Conservation (phyloP, 23 tunicate species). For the Styela plicata region DNA sequence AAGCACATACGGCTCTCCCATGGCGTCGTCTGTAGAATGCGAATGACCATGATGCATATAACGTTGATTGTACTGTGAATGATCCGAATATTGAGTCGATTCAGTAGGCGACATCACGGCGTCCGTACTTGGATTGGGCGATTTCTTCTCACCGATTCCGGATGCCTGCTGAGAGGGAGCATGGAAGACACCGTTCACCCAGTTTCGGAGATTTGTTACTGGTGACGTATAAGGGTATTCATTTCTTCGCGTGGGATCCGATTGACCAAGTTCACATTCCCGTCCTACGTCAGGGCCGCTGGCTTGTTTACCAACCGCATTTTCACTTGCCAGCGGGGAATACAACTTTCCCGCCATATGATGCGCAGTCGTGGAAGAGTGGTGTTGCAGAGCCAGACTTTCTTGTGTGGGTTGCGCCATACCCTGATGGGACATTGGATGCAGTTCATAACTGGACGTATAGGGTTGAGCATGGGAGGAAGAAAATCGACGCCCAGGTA, state of each 20-base stretch:
- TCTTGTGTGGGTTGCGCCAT: conserved; percentile 14
- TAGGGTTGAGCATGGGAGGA: conserved; percentile 13
- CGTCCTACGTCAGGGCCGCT: background rate
- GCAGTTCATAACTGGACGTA: conserved; percentile 9
- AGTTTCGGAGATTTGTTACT: conserved; percentile 24
- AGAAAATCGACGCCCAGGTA: background rate
- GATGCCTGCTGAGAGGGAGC: background rate
- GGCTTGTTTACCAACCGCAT: background rate
- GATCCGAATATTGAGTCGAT: background rate
- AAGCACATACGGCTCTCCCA: background rate
- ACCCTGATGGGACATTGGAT: background rate
- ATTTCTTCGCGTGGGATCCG: background rate
- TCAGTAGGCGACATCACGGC: background rate
- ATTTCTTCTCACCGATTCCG: background rate
- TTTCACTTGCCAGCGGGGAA: conserved; percentile 7
- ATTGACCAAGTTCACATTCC: conserved; percentile 10
- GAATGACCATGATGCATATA: background rate
- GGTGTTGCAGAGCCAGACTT: background rate
- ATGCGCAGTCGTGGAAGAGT: background rate
- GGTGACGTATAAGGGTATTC: conserved; percentile 17
- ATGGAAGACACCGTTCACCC: conserved; percentile 30
- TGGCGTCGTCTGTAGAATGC: background rate
- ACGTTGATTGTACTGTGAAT: background rate
- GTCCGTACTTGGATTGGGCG: background rate
- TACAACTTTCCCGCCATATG: conserved; percentile 15